Evolutionary conservation across 2,113 vertebrate genomes (phyloP), one percentile per base, ranked within the genome.

Genomic region (Pygoscelis adeliae): DNA sequence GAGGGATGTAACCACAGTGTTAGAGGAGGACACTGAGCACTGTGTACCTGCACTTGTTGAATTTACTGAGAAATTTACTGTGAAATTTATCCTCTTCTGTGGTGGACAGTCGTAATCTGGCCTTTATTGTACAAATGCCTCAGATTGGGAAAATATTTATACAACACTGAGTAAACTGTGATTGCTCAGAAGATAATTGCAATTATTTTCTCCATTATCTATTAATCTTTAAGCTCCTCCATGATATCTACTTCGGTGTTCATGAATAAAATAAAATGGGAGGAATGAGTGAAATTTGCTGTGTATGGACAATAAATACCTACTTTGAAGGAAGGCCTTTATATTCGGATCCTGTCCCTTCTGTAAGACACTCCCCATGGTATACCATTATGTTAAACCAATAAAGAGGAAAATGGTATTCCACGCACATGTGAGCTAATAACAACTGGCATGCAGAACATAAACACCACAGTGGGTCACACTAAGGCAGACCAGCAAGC

Each of bases 361-460:
- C 77, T 66, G 67, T 88, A 90, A 93, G 94, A 96, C 63, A 63
- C 58, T 95, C 95, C n/a, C 71, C 73, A 32, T 88, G 66, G 73
- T 82, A 94, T 88, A 83, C 65, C 82, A 93, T 97, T 94, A 83
- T 95, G 76, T 94, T 84, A 97, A 96, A 95, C 74, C 80, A 97
- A 66, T 97, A 97, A 97, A 88, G 95, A 92, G 89, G 93, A 96
- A 97, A 97, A 96, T 95, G 81, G 73, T 74, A 97, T 97, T 96
- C 95, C 74, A 96, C 1, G 52, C 88, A 93, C 88, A 92, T 79
- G 77, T 96, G 90, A 96, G 78, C 93, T 97, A 97, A 98, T 97
- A 97, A 97, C 97, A 97, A 97, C 93, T 88, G 97, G 95, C 95
- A 97, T 91, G 94, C 97, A 96, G 97, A 97, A 97, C 97, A 97